These are phyloP conservation scores for Drosophila ananassae DNA, from an alignment of 1,140 invertebrate genomes.

Conservation along the genomic window DNA sequence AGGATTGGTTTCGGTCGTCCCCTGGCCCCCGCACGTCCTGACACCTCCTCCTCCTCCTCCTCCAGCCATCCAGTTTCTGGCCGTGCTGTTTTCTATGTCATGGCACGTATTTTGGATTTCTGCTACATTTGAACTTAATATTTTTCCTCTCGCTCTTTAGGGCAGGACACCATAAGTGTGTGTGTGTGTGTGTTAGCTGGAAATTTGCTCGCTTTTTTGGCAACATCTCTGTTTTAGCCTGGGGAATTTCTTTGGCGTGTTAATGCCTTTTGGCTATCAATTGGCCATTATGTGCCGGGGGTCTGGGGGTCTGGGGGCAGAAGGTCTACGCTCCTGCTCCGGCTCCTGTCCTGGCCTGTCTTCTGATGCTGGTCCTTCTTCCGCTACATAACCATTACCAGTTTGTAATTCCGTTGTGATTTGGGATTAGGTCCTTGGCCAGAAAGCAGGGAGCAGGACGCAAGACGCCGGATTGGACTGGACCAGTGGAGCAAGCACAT, in stretches of 20 bases:
- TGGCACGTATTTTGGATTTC: slow-evolving; percentile 81
- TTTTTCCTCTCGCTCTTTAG: slow-evolving; percentile 46
- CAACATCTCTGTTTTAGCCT: slow-evolving; percentile 67
- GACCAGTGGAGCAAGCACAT: slow-evolving; percentile 50
- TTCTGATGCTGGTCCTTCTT: slow-evolving; percentile 48
- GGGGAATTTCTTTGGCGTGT: slow-evolving; percentile 80
- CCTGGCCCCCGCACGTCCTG: not conserved
- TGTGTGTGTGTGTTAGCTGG: slow-evolving; percentile 29
- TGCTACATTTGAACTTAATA: slow-evolving; percentile 83
- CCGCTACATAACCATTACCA: slow-evolving; percentile 78
- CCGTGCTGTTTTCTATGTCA: slow-evolving; percentile 73
- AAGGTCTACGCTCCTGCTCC: not conserved
- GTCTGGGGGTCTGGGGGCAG: slow-evolving; percentile 35
- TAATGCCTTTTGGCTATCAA: slow-evolving; percentile 83
- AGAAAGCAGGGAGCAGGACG: slow-evolving; percentile 1
- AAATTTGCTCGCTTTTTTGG: slow-evolving; percentile 62
- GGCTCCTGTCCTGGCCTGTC: slow-evolving; percentile 12
- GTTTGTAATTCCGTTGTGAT: slow-evolving; percentile 81
- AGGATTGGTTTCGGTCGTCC: slow-evolving; percentile 64
- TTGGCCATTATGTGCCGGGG: slow-evolving; percentile 77
- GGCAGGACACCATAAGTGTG: not conserved
- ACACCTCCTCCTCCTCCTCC: not conserved
- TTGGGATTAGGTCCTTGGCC: slow-evolving; percentile 71
- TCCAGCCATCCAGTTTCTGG: slow-evolving; percentile 3
- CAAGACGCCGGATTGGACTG: not conserved